Evolutionary conservation across 2,888 invertebrate species (phyloP).

Genomic region (Acrobeloides nanus): DNA sequence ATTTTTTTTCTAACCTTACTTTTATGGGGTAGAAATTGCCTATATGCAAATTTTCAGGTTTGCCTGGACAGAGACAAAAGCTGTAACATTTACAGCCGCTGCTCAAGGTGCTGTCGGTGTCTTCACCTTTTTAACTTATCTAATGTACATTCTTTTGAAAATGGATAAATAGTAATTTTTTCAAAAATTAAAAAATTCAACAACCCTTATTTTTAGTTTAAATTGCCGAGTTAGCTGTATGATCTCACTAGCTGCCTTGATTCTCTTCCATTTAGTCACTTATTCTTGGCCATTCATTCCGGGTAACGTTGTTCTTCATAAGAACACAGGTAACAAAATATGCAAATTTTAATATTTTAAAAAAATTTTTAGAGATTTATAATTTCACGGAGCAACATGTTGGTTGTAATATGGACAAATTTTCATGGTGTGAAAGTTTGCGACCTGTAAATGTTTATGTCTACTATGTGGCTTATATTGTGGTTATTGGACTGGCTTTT

Average conservation of each 20-base stretch:
- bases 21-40: no score
- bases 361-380: not conserved
- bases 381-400: conserved; percentile 2
- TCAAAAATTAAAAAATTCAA: no score
- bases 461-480: conserved; percentile 17
- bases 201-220: conserved; percentile 4
- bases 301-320: not conserved
- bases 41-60: no score
- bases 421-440: conserved; percentile 12
- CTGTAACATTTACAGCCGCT: conserved; percentile 54
- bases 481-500: conserved; percentile 18
- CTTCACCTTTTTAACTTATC: conserved; percentile 50
- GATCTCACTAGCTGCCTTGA: conserved; percentile 6
- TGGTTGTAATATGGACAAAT: conserved; percentile 17
- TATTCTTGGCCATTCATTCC: conserved; percentile 15
- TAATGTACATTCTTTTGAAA: conserved; percentile 50
- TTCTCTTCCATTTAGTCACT: conserved; percentile 13
- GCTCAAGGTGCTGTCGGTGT: conserved; percentile 44
- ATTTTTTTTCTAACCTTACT: no score
- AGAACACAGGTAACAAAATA: conserved; percentile 2
- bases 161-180: conserved; percentile 19
- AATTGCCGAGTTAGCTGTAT: conserved; percentile 4
- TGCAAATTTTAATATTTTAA: not conserved
- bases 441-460: conserved; percentile 15
- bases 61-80: conserved; percentile 52